Base-by-base conservation (phyloP, 2,113 vertebrate genomes). In the Xiphias gladius region DNA sequence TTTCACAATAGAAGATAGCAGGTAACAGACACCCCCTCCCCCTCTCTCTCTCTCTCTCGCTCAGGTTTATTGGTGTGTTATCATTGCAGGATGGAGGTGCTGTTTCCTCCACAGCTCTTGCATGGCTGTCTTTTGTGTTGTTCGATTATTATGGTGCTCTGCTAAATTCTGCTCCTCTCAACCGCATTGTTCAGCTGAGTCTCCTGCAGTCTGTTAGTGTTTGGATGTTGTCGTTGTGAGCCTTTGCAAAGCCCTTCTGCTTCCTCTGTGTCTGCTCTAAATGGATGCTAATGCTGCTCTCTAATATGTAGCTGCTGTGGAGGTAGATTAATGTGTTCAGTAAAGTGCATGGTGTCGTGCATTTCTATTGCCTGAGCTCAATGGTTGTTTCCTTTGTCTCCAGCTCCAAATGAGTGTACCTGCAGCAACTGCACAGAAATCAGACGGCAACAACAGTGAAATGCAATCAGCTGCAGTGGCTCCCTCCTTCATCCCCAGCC, bases 381-480 rank as follows among this genome's bases (percentile, higher is more conserved):
- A 19, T 17, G 43, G 14, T 74, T 82, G 58, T 75, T 86, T 55
- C 55, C 75, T 89, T 89, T 91, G 79, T 89, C 80, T 88, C n/a
- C 89, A 94, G 94, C 93, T 94, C 93, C 92, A 83, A 88, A 96
- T 96, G 95, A 96, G 96, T 82, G 92, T 94, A 89, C 89, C 94
- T 91, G 90, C 92, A 84, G 95, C 94, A 83, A 93, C 94, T 73
- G 90, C 95, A 35, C 86, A 96, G 89, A 96, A 96, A 91, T 93
- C 95, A 94, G 96, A 94, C 93, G 80, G 86, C 86, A 91, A 91
- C 0, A 94, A 91, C 0, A 92, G 90, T 87, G 97, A 97, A 80
- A 97, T 97, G 97, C 96, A 97, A 92, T 94, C 97, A 72, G 96
- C 96, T 87, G 91, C 89, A 68, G 94, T 94, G 87, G 87, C 92